Percentiles rank a stretch among this genome's conserved stretches.
These are phyloP conservation scores for Sialis lutaria DNA, from an alignment of 2,888 invertebrate species.

Conservation along the genomic window DNA sequence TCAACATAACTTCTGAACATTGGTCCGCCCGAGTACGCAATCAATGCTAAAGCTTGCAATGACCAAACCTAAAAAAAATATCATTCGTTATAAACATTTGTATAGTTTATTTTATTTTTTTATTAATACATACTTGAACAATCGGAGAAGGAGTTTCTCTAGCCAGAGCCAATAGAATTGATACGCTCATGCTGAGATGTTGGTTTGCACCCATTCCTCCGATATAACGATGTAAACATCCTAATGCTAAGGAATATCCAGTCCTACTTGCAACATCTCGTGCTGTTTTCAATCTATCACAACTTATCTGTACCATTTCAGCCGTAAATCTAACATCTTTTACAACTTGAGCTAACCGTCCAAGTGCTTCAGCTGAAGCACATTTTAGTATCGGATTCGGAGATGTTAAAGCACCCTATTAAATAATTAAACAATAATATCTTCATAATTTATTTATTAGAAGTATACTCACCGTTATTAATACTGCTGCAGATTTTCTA, in stretches of 20 bases:
- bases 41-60: conserved; percentile 82
- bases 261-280: conserved; percentile 76
- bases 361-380: conserved; percentile 88
- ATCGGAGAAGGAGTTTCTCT: conserved; percentile 87
- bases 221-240: conserved; percentile 86
- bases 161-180: conserved; percentile 81
- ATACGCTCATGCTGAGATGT: conserved; percentile 84
- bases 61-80: conserved; percentile 65
- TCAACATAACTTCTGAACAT: conserved; percentile 98
- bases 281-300: conserved; percentile 71
- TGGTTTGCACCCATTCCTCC: conserved; percentile 94
- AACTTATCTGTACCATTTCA: conserved; percentile 76
- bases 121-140: conserved; percentile 51
- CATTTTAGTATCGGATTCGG: conserved; percentile 69
- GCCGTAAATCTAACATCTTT: conserved; percentile 76
- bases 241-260: conserved; percentile 81
- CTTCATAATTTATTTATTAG: background rate
- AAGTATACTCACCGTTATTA: conserved; percentile 47
- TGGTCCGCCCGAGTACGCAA: conserved; percentile 96
- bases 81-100: conserved; percentile 1
- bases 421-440: conserved; percentile 5
- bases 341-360: conserved; percentile 80
- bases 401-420: conserved; percentile 52
- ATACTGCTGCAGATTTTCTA: conserved; percentile 61
- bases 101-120: background rate